Percentiles rank a stretch among this genome's conserved stretches.
These are phyloP conservation scores for Archivesica marissinica DNA, from an alignment of 1,140 invertebrate species.

Conservation along the genomic window DNA sequence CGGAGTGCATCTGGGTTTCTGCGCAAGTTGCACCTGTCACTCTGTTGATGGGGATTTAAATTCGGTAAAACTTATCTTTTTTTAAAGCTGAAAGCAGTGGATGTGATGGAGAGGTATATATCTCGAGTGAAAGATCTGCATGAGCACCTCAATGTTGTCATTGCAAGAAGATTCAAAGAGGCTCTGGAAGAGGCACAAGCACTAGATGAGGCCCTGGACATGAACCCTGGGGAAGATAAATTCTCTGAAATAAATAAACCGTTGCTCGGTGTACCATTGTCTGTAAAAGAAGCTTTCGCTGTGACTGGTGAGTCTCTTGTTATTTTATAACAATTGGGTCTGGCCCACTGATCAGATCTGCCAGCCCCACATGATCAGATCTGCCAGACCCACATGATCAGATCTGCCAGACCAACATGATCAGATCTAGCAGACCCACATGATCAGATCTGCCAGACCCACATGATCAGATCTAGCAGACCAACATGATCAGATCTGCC, in stretches of 20 bases:
- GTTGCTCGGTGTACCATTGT: constrained; percentile 82
- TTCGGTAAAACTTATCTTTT: background rate
- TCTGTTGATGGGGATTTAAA: background rate
- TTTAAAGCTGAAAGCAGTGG: constrained; percentile 75
- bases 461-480: too few relatives aligned
- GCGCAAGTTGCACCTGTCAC: too few relatives aligned
- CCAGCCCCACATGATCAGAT: too few relatives aligned
- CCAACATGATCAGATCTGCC: too few relatives aligned
- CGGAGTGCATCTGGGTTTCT: too few relatives aligned
- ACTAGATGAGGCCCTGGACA: constrained; percentile 76
- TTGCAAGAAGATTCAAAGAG: constrained; percentile 75
- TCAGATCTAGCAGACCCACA: too few relatives aligned
- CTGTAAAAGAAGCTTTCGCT: constrained; percentile 82
- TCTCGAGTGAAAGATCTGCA: constrained; percentile 77
- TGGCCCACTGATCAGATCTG: too few relatives aligned
- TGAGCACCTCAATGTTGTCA: constrained; percentile 77
- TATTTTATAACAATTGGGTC: too few relatives aligned
- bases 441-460: too few relatives aligned
- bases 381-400: too few relatives aligned
- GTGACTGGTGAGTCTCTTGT: constrained; percentile 73
- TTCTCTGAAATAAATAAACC: constrained; percentile 76
- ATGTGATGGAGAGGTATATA: constrained; percentile 80
- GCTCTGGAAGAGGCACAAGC: constrained; percentile 78
- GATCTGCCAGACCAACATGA: too few relatives aligned
- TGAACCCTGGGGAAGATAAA: constrained; percentile 57